These are phyloP conservation scores for Chrysomallon squamiferum DNA, from an alignment of 1,140 invertebrate genomes.

Conservation along the genomic window DNA sequence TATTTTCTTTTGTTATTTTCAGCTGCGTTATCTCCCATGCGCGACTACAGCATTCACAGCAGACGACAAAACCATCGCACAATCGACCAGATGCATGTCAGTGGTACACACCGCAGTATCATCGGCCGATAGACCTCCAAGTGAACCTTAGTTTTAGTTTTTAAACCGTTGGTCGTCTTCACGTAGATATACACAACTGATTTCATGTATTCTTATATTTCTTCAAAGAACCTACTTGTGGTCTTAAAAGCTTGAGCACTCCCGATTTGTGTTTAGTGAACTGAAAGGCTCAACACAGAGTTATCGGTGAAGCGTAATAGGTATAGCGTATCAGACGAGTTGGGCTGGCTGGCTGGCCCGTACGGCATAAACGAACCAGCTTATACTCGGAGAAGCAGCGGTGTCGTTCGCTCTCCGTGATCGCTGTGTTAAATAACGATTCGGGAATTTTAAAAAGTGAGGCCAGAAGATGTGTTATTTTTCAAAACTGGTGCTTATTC, in stretches of 20 bases:
- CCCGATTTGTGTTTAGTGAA: background rate
- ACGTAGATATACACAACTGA: background rate
- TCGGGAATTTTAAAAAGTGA: background rate
- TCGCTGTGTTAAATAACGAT: background rate
- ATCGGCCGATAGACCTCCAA: background rate
- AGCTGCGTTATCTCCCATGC: too few relatives aligned
- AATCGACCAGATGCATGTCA: background rate
- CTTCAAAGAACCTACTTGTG: background rate
- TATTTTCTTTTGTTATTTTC: too few relatives aligned
- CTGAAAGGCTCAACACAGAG: background rate
- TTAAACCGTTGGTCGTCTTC: background rate
- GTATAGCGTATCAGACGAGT: background rate
- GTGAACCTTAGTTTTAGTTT: background rate
- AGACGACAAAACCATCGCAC: background rate
- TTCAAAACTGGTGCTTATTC: background rate
- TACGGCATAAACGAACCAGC: background rate
- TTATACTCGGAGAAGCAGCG: background rate
- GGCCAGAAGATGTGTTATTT: background rate
- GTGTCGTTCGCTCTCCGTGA: background rate
- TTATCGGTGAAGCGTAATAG: background rate
- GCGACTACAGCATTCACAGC: background rate
- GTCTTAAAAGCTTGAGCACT: background rate
- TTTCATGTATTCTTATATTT: slow-evolving; percentile 3
- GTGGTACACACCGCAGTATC: background rate
- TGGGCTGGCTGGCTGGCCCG: background rate